phyloP scores from a whole-genome alignment of 2,888 invertebrate genomes.

The Tachina lurida region DNA sequence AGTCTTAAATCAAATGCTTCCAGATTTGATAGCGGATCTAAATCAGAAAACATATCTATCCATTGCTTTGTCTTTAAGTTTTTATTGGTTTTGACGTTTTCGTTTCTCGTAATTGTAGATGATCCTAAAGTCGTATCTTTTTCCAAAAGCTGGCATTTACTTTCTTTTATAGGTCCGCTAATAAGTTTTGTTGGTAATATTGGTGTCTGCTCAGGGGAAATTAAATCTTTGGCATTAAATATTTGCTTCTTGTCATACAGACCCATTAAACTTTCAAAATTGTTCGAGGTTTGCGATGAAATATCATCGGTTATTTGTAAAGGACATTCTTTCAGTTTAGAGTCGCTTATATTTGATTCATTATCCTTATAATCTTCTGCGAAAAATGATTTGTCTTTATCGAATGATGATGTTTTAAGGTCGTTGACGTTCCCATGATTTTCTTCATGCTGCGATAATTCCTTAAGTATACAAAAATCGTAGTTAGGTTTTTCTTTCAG shows the following conservation, averaged over 20 bases:
- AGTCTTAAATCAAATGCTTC: constrained; percentile 80
- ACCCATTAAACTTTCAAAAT: constrained; percentile 71
- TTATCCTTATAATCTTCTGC: constrained; percentile 77
- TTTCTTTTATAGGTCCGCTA: background rate
- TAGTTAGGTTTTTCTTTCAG: constrained; percentile 87
- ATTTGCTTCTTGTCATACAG: constrained; percentile 19
- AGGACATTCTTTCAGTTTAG: background rate
- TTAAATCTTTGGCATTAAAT: background rate
- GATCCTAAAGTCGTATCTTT: constrained; percentile 2
- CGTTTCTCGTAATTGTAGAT: background rate
- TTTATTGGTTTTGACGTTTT: constrained; percentile 41
- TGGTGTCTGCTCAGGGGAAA: background rate
- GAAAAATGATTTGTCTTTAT: constrained; percentile 80
- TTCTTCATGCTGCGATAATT: constrained; percentile 86
- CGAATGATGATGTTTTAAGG: constrained; percentile 74
- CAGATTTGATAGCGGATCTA: constrained; percentile 80
- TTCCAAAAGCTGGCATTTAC: background rate
- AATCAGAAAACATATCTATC: constrained; percentile 80
- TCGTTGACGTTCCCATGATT: constrained; percentile 43
- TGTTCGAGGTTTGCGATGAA: constrained; percentile 76
- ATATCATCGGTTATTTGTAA: constrained; percentile 72
- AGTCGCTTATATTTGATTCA: constrained; percentile 43
- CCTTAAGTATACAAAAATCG: constrained; percentile 95
- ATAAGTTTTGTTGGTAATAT: constrained; percentile 2
- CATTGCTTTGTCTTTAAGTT: constrained; percentile 75